phyloP scores from a whole-genome alignment of 2,797 vertebrate genomes.

The Oryzias sinensis region DNA sequence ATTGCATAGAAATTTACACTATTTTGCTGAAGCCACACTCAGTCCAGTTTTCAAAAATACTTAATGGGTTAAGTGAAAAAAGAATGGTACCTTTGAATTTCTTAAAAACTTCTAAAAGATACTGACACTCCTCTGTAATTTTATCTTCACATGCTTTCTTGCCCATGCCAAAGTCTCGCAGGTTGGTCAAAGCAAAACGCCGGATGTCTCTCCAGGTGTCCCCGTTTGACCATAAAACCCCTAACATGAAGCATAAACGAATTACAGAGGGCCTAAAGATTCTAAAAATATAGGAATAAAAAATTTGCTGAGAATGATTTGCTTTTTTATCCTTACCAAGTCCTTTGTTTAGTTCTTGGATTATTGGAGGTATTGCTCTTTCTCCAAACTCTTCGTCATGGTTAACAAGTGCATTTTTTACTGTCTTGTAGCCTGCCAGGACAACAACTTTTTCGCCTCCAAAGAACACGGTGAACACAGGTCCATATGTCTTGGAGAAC shows the following conservation, averaged over 20 bases:
- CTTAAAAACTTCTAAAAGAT: conserved; percentile 16
- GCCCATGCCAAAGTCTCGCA: conserved; percentile 57
- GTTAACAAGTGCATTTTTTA: conserved; percentile 53
- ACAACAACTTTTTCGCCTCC: conserved; percentile 50
- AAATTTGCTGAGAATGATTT: too few species aligned
- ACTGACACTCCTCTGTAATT: conserved; percentile 37
- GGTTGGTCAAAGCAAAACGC: conserved; percentile 36
- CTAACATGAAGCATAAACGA: too few species aligned
- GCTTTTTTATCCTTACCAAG: conserved; percentile 24
- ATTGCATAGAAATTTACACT: too few species aligned
- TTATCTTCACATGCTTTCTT: conserved; percentile 43
- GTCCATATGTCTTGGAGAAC: conserved; percentile 51
- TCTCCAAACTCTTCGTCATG: conserved; percentile 44
- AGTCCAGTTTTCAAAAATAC: too few species aligned
- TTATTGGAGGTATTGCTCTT: fast-evolving
- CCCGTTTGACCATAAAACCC: too few species aligned
- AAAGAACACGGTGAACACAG: conserved; percentile 42
- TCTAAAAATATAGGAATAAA: neutral
- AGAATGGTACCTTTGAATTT: conserved; percentile 19
- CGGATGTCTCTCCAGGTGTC: conserved; percentile 51
- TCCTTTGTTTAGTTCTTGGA: fast-evolving
- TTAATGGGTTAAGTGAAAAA: too few species aligned
- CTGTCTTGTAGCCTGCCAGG: conserved; percentile 44
- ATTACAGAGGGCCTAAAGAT: too few species aligned
- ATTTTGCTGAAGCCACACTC: too few species aligned